A percentile compares a stretch with the other conserved stretches of the same genome.
These are phyloP conservation scores for Ichneumoninae sp. DNA, from an alignment of 2,888 invertebrate genomes.

Conservation along the genomic window DNA sequence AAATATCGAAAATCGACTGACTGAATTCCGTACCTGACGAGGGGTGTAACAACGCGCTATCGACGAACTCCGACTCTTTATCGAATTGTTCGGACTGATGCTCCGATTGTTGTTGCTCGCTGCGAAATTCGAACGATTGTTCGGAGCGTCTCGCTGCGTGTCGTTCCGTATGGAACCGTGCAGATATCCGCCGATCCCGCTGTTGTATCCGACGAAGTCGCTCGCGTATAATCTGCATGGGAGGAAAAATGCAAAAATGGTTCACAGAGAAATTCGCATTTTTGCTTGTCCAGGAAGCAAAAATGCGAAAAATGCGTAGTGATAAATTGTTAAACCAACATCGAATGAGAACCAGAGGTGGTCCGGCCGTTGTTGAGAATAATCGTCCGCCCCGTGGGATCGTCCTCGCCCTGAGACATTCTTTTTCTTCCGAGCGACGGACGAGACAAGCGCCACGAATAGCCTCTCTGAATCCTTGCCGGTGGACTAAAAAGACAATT, in stretches of 20 bases:
- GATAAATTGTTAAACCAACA: slow-evolving; percentile 71
- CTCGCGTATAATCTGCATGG: slow-evolving; percentile 59
- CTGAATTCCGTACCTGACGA: slow-evolving; percentile 78
- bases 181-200: slow-evolving; percentile 76
- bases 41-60: slow-evolving; percentile 78
- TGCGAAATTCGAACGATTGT: slow-evolving; percentile 87
- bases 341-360: slow-evolving; percentile 79
- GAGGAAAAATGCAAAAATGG: no score
- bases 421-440: slow-evolving; percentile 89
- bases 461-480: slow-evolving; percentile 87
- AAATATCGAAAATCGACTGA: no score
- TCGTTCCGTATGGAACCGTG: slow-evolving; percentile 89
- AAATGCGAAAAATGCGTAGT: not conserved
- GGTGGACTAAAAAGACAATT: slow-evolving; percentile 74
- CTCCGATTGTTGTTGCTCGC: slow-evolving; percentile 86
- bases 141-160: slow-evolving; percentile 90
- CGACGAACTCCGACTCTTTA: slow-evolving; percentile 85
- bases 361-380: slow-evolving; percentile 84
- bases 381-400: slow-evolving; percentile 82
- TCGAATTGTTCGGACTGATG: slow-evolving; percentile 90
- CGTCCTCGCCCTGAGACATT: slow-evolving; percentile 84
- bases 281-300: not conserved
- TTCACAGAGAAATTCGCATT: no score
- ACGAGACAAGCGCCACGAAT: slow-evolving; percentile 91
- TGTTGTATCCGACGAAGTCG: slow-evolving; percentile 71